Base-by-base conservation (phyloP, 2,113 vertebrate species). In the Glaucidium brasilianum region DNA sequence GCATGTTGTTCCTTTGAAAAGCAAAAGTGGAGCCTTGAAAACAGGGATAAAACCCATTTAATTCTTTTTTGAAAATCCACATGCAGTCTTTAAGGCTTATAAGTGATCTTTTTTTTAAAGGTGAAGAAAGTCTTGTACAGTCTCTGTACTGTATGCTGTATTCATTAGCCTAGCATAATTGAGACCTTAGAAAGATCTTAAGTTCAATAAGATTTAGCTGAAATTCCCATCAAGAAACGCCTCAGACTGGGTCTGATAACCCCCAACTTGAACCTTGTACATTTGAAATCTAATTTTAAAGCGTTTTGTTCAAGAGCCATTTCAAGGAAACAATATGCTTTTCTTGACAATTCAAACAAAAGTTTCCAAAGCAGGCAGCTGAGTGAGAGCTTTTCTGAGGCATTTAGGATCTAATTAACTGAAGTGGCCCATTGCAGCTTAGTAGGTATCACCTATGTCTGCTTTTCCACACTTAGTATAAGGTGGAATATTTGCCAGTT, bases 201-300 rank as follows among this genome's bases (percentile, higher is more conserved):
- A 75, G 9, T 84, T 78, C 64, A 68, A 56, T 64, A 37, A 75
- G 91, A 66, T 56, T 53, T 68, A 86, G 39, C 64, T 82, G 91
- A 69, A 92, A 69, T 84, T 87, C 49, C 41, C 53, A 58, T 39
- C 66, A 58, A 68, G 67, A 82, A 94, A 34, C 5, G 20, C 64
- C 67, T 34, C 45, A 69, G 77, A 39, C 53, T 1, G 7, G 32
- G 39, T 78, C 69, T 58, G 80, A 72, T 81, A 80, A 86, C 76
- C 66, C 58, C 37, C 30, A 71, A 0, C 62, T 78, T 84, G 71
- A 84, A 81, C 67, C 56, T 59, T 4, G 0, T 41, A 34, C 25
- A 32, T 91, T 80, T 29, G 39, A 94, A 92, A 89, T 84, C 58
- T 71, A 75, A 68, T 89, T 96, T 56, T 81, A 75, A 74, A 79